Evolutionary conservation across 2,888 invertebrate genomes (phyloP).

Genomic region (Malthinus flaveolus): DNA sequence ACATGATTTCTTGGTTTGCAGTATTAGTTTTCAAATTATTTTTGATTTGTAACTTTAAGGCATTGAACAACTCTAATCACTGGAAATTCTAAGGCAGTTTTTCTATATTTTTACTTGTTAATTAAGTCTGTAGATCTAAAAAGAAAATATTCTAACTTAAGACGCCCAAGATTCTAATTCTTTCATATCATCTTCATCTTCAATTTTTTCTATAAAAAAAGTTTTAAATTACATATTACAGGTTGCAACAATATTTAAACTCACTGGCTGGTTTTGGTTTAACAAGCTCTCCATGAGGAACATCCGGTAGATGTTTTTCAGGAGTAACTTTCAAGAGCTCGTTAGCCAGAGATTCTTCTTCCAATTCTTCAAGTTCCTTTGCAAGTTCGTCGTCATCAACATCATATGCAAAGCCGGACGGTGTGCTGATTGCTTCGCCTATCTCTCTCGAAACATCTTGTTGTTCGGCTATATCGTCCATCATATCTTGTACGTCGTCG

Average conservation of each 20-base stretch:
- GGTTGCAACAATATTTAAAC: slow-evolving; percentile 18
- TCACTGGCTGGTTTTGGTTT: slow-evolving; percentile 46
- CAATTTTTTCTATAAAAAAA: slow-evolving; percentile 59
- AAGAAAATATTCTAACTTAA: slow-evolving; percentile 50
- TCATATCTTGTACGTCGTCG: slow-evolving; percentile 97
- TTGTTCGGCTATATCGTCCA: slow-evolving; percentile 99
- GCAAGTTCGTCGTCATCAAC: slow-evolving; percentile 89
- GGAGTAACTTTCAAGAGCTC: slow-evolving; percentile 76
- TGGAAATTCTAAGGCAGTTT: no score
- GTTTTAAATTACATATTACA: background rate
- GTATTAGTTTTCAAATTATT: no score
- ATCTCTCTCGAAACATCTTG: slow-evolving; percentile 98
- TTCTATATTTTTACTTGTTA: no score
- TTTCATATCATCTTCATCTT: slow-evolving; percentile 69
- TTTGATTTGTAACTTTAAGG: no score
- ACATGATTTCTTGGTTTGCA: no score
- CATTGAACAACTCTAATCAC: no score
- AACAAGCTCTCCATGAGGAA: slow-evolving; percentile 59
- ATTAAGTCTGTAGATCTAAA: no score
- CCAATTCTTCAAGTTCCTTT: slow-evolving; percentile 82
- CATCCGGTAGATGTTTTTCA: slow-evolving; percentile 65
- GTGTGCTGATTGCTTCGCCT: slow-evolving; percentile 97
- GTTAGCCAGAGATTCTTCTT: slow-evolving; percentile 89
- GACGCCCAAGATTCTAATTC: slow-evolving; percentile 76
- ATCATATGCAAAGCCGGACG: slow-evolving; percentile 89